Evolutionary conservation across 2,113 vertebrate species (phyloP).

Genomic region (Channa argus): DNA sequence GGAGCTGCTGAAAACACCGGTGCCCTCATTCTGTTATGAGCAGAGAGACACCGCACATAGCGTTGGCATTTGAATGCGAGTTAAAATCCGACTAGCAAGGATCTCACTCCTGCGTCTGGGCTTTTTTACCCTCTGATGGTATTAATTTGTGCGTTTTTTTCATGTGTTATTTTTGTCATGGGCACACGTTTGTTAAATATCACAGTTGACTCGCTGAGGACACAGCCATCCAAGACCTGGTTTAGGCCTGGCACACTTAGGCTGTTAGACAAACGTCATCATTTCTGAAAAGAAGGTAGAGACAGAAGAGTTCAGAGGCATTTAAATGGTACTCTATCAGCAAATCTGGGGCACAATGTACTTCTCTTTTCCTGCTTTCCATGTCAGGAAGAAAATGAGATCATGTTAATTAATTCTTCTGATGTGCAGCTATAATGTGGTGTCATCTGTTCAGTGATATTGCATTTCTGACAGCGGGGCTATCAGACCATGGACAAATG

Average conservation of each 20-base stretch:
- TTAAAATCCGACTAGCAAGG: conserved; percentile 23
- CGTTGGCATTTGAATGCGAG: conserved; percentile 41
- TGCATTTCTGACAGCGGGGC: conserved; percentile 69
- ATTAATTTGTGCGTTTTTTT: conserved; percentile 44
- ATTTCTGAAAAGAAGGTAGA: conserved; percentile 61
- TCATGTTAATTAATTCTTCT: conserved; percentile 74
- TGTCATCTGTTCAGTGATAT: conserved; percentile 69
- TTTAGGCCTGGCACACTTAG: conserved; percentile 28
- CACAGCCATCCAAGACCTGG: background rate
- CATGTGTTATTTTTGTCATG: conserved; percentile 4
- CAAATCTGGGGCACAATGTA: conserved; percentile 65
- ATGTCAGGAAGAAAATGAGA: conserved; percentile 71
- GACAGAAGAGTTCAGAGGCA: conserved; percentile 49
- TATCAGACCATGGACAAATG: conserved; percentile 68
- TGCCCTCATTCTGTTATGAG: conserved; percentile 66
- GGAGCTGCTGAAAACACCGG: conserved; percentile 41
- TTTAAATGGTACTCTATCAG: conserved; percentile 72
- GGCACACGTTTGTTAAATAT: conserved; percentile 45
- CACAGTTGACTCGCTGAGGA: conserved; percentile 35
- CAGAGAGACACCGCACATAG: conserved; percentile 23
- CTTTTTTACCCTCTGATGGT: conserved; percentile 16
- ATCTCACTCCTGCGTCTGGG: conserved; percentile 10
- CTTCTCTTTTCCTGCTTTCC: conserved; percentile 55
- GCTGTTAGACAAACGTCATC: conserved; percentile 56
- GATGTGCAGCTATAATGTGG: conserved; percentile 68